phyloP scores from a whole-genome alignment of 2,797 vertebrate genomes.

The Neosilurus mollespiculum region DNA sequence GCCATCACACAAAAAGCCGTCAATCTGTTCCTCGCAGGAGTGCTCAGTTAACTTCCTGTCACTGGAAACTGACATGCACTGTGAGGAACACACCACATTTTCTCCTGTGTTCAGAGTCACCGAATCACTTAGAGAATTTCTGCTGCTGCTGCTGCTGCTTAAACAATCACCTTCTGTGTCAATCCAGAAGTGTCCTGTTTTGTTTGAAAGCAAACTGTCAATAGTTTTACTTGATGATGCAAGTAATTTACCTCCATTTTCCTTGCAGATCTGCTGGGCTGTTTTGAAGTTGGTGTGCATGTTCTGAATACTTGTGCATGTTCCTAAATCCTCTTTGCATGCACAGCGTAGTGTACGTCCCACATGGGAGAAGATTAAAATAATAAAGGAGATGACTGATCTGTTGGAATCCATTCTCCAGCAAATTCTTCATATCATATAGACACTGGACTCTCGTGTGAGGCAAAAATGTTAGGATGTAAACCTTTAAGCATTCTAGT shows the following conservation, averaged over 20 bases:
- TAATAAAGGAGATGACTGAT: not conserved
- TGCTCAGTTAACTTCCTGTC: constrained; percentile 57
- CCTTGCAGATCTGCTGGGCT: constrained; percentile 57
- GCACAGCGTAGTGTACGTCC: constrained; percentile 19
- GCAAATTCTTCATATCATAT: not conserved
- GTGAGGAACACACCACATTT: constrained; percentile 54
- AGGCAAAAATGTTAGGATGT: not conserved
- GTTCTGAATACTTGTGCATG: constrained; percentile 31
- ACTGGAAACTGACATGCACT: constrained; percentile 62
- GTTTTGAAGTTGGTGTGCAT: constrained; percentile 60
- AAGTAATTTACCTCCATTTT: constrained; percentile 59
- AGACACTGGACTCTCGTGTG: not conserved
- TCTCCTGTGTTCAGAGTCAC: constrained; percentile 17
- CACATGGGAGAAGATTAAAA: constrained; percentile 15
- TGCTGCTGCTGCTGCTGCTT: not conserved
- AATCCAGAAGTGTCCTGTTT: constrained; percentile 76
- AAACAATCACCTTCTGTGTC: constrained; percentile 56
- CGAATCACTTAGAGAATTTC: constrained; percentile 63
- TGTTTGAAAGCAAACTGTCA: constrained; percentile 21
- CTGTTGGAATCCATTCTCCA: constrained; percentile 32
- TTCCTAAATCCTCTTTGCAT: constrained; percentile 31
- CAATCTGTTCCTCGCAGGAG: constrained; percentile 47
- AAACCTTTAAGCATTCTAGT: not conserved
- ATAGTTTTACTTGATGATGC: not conserved
- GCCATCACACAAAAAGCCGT: constrained; percentile 68